Conservation (phyloP, 1,140 invertebrate species). For the Bombus superbus region DNA sequence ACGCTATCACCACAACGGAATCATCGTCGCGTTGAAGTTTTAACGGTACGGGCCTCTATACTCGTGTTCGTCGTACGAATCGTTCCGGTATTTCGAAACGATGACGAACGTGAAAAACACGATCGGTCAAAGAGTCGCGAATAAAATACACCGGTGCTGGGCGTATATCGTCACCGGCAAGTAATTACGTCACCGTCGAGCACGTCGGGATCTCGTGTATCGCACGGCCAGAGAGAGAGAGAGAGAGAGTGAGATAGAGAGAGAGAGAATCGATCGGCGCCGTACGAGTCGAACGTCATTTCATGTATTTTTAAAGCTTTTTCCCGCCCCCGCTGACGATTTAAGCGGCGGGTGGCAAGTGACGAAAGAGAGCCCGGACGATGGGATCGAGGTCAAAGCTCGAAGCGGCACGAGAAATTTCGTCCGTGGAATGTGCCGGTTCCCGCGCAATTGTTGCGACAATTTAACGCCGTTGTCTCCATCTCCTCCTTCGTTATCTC, state of each 20-base stretch:
- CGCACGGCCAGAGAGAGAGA: not conserved
- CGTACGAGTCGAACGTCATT: conserved; percentile 33
- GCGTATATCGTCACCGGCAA: conserved; percentile 5
- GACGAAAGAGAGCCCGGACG: conserved; percentile 21
- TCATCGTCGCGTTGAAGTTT: conserved; percentile 11
- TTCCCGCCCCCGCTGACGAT: not conserved
- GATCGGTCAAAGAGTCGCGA: not conserved
- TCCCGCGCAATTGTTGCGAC: conserved; percentile 77
- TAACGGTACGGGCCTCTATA: not conserved
- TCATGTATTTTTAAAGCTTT: conserved; percentile 51
- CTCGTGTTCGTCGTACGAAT: too few species aligned
- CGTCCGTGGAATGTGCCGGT: conserved; percentile 67
- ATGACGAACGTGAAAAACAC: not conserved
- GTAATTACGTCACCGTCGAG: conserved; percentile 17
- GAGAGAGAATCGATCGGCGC: conserved; percentile 13
- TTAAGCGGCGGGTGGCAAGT: not conserved
- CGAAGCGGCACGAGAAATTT: conserved; percentile 71
- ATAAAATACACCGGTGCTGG: not conserved
- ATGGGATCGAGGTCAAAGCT: conserved; percentile 65
- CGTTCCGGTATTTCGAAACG: not conserved
- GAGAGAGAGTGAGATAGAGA: not conserved
- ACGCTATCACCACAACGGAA: not conserved
- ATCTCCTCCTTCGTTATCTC: conserved; percentile 79
- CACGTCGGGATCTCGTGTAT: not conserved
- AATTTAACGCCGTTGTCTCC: conserved; percentile 77